These are phyloP conservation scores for Drosophila pectinifera DNA, from an alignment of 1,140 invertebrate species.

Conservation along the genomic window DNA sequence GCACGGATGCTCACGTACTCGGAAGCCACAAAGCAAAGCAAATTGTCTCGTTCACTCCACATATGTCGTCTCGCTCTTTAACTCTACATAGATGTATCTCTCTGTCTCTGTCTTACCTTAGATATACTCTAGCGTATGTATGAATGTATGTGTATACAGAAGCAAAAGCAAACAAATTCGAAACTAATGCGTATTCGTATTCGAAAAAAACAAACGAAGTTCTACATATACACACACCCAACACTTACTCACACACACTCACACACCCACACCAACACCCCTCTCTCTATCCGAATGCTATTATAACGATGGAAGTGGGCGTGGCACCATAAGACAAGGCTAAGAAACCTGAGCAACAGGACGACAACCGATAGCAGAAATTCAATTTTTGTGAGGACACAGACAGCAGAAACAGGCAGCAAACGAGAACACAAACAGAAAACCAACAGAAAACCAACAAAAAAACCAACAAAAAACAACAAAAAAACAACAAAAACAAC, in stretches of 20 bases:
- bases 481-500: constrained; percentile 1
- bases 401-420: constrained; percentile 41
- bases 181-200: constrained; percentile 50
- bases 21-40: constrained; percentile 39
- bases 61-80: constrained; percentile 73
- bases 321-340: constrained; percentile 49
- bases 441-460: constrained; percentile 2
- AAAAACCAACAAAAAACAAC: constrained; percentile 31
- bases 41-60: constrained; percentile 68
- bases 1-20: constrained; percentile 11
- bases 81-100: constrained; percentile 76
- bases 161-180: constrained; percentile 38
- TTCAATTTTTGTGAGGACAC: constrained; percentile 71
- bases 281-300: constrained; percentile 14
- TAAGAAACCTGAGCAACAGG: constrained; percentile 30
- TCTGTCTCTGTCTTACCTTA: constrained; percentile 76
- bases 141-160: constrained; percentile 70
- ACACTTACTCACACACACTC: constrained; percentile 20
- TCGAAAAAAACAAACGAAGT: constrained; percentile 26
- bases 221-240: constrained; percentile 46
- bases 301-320: constrained; percentile 40
- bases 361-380: constrained; percentile 61
- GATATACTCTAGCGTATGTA: constrained; percentile 74
- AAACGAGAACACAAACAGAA: constrained; percentile 45
- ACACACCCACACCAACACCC: constrained; percentile 2